Base-by-base conservation (phyloP, 2,113 vertebrate species). In the Nansenia antarctica region DNA sequence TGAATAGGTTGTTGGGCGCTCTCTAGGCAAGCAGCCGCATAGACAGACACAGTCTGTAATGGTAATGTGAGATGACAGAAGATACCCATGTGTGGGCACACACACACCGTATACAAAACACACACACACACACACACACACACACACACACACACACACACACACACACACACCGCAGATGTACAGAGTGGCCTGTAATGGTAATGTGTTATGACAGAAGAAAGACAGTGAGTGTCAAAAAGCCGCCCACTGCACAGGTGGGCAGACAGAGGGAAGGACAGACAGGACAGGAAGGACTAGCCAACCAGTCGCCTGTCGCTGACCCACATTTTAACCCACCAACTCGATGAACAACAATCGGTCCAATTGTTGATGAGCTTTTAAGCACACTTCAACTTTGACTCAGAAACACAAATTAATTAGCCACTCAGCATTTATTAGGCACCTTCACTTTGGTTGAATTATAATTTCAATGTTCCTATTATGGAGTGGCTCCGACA, bases 321-420 rank as follows among this genome's bases (percentile, higher is more conserved):
- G 70, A 2, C 73, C 74, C 35, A 78, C 39, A 74, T 77, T 49
- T 67, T 65, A 77, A 65, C 24, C 67, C 54, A 22, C 64, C 53
- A 5, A 7, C 69, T 26, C 39, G 39, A 26, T 11, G 4, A 15
- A 57, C 27, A 27, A 15, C 24, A 30, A 29, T 4, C n/a, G 20
- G 20, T n/a, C 3, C n/a, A 6, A 49, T 49, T 49, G n/a, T 7
- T 49, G 45, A 20, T 49, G 18, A 49, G 45, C 45, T n/a, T 42
- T 42, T 15, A 42, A 42, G 39, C 3, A n/a, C 45, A 8, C 1
- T 6, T 20, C 7, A 6, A 3, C 6, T 49, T 14, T 82, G 67
- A 69, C 67, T 57, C 35, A 76, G 77, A 78, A 71, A 79, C 54
- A 1, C 2, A 66, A 61, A 55, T 15, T 1, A 9, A 62, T 66